Base-by-base conservation (phyloP, 2,113 vertebrate genomes). In the Calidris pugnax region DNA sequence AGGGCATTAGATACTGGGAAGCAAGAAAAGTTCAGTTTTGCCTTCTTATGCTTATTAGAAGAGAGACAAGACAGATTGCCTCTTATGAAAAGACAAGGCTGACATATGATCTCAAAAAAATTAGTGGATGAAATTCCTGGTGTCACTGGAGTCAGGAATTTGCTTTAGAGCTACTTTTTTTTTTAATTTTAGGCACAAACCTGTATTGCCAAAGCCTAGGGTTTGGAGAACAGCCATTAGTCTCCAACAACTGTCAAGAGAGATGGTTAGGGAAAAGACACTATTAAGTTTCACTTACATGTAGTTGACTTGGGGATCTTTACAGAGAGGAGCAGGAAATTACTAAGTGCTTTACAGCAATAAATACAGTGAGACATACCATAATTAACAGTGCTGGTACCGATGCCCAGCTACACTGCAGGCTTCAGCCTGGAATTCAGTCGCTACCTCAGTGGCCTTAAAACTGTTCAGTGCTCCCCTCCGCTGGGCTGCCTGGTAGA, bases 401-500 rank as follows among this genome's bases (percentile, higher is more conserved):
- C 55, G 64, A 5, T 5, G 24, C 26, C 47, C 51, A 79, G 78
- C 47, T 45, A 45, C 47, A 39, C 55, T 35, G 27, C 50, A 73
- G 60, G 56, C 45, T 59, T 35, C 47, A 67, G 18, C 43, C 10
- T 50, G 18, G 66, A 91, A 39, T 9, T 37, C 69, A 30, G 55
- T 4, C 47, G 41, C 15, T 12, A 1, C 8, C 22, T 51, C 83
- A 63, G 56, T 2, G 41, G 45, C 32, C 21, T 48, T 66, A 37
- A 6, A 60, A 24, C 20, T 27, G 33, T 14, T 30, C 75, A 18
- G n/a, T 3, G 24, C 14, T 37, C 22, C 33, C 18, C 32, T 27
- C 39, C 4, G 2, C 32, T 0, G 0, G 24, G 67, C 26, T 78
- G 57, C 32, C 28, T 27, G 45, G 43, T 1, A 3, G 22, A 24